These are phyloP conservation scores for Syngnathus acus DNA, from an alignment of 2,797 vertebrate species.

Conservation along the genomic window DNA sequence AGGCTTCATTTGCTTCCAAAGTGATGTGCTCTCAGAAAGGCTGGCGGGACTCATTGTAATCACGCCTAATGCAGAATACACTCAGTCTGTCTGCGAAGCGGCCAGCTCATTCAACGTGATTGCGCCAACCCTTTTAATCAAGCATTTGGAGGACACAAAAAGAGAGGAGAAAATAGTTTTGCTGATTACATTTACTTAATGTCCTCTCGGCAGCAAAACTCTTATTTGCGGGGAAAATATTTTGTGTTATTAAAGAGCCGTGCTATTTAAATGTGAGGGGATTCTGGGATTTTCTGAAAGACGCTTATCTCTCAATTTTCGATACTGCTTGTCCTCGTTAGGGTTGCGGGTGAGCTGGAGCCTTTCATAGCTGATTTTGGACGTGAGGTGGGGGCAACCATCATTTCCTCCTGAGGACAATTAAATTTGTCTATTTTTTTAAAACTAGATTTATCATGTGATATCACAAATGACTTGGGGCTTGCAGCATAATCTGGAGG, in stretches of 20 bases:
- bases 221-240: neutral
- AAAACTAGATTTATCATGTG: neutral
- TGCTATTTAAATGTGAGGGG: neutral
- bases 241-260: neutral
- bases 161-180: neutral
- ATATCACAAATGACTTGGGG: neutral
- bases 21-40: slow-evolving; percentile 3
- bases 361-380: no score
- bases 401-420: no score
- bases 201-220: neutral
- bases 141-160: neutral
- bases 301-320: no score
- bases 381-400: no score
- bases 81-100: slow-evolving; percentile 12
- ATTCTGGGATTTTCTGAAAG: neutral
- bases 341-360: no score
- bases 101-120: neutral
- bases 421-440: no score
- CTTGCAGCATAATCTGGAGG: neutral
- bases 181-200: neutral
- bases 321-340: no score
- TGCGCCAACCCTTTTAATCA: slow-evolving; percentile 1
- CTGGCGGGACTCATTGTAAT: slow-evolving; percentile 8
- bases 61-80: slow-evolving; percentile 4
- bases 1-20: slow-evolving; percentile 10